Evolutionary conservation across 1,140 invertebrate species (phyloP).

Genomic region (Temnothorax curvispinosus): DNA sequence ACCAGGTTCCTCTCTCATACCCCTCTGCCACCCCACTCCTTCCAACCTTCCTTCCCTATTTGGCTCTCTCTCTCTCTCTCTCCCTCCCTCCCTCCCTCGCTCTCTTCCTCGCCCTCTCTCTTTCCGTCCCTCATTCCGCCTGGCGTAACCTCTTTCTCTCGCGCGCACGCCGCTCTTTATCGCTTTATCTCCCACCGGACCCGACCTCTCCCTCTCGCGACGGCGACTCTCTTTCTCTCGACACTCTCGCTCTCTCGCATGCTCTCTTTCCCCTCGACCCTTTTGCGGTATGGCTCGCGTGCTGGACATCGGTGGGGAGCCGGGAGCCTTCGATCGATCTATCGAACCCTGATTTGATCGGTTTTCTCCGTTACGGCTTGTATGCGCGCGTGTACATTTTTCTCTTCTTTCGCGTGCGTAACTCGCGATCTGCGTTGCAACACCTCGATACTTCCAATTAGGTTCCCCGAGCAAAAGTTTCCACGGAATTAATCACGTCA

Average conservation of each 20-base stretch:
- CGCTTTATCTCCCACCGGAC: conserved; percentile 77
- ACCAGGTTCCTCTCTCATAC: conserved; percentile 74
- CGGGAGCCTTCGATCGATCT: conserved; percentile 67
- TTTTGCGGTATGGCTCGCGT: conserved; percentile 77
- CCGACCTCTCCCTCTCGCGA: conserved; percentile 60
- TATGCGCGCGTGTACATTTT: conserved; percentile 40
- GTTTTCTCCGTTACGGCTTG: conserved; percentile 17
- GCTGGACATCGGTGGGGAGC: conserved; percentile 72
- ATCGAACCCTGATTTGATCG: conserved; percentile 73
- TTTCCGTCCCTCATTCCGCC: conserved; percentile 73
- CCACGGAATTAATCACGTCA: conserved; percentile 45
- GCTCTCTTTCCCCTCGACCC: conserved; percentile 70
- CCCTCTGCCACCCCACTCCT: conserved; percentile 74
- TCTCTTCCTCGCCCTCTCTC: conserved; percentile 42
- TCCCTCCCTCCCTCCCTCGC: conserved; percentile 26
- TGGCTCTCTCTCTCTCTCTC: conserved; percentile 61
- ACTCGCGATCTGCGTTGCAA: conserved; percentile 44
- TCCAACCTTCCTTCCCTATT: conserved; percentile 63
- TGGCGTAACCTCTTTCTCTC: conserved; percentile 71
- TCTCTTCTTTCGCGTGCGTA: conserved; percentile 37
- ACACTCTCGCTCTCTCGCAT: conserved; percentile 57
- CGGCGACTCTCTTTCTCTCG: conserved; percentile 59
- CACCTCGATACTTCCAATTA: conserved; percentile 47
- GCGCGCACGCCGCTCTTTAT: conserved; percentile 69
- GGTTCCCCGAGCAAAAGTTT: conserved; percentile 31